Evolutionary conservation across 2,888 invertebrate genomes (phyloP).

Genomic region (Eremobia ochroleuca): DNA sequence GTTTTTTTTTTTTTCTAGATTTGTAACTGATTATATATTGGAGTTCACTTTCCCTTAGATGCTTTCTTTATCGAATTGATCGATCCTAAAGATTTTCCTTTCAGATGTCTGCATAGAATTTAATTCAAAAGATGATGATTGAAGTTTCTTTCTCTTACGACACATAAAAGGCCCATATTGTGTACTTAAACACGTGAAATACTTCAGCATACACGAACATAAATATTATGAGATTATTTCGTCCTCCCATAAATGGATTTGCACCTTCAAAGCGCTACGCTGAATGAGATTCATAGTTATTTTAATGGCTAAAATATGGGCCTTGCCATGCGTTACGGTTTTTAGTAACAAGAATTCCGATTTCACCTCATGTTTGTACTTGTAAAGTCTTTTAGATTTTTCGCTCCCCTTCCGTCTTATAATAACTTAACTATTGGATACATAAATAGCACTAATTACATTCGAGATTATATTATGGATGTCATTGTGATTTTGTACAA

Average conservation of each 20-base stretch:
- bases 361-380: slow-evolving; percentile 77
- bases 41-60: slow-evolving; percentile 3
- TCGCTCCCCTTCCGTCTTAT: slow-evolving; percentile 66
- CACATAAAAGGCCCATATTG: slow-evolving; percentile 37
- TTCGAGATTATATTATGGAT: slow-evolving; percentile 75
- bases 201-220: slow-evolving; percentile 41
- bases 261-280: slow-evolving; percentile 44
- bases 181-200: slow-evolving; percentile 51
- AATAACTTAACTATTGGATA: slow-evolving; percentile 79
- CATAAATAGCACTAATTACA: slow-evolving; percentile 81
- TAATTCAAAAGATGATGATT: slow-evolving; percentile 13
- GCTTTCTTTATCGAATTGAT: slow-evolving; percentile 1
- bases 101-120: slow-evolving; percentile 6
- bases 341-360: slow-evolving; percentile 43
- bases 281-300: slow-evolving; percentile 61
- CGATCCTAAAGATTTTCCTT: slow-evolving; percentile 7
- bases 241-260: slow-evolving; percentile 39
- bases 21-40: slow-evolving; percentile 28
- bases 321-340: slow-evolving; percentile 39
- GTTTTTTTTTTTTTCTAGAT: slow-evolving; percentile 10
- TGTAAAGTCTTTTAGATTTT: slow-evolving; percentile 76
- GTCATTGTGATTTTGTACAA: slow-evolving; percentile 70
- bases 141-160: not conserved
- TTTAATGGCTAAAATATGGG: slow-evolving; percentile 42
- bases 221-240: slow-evolving; percentile 46